Base-by-base conservation (phyloP, 2,113 vertebrate genomes). In the Mohoua ochrocephala region DNA sequence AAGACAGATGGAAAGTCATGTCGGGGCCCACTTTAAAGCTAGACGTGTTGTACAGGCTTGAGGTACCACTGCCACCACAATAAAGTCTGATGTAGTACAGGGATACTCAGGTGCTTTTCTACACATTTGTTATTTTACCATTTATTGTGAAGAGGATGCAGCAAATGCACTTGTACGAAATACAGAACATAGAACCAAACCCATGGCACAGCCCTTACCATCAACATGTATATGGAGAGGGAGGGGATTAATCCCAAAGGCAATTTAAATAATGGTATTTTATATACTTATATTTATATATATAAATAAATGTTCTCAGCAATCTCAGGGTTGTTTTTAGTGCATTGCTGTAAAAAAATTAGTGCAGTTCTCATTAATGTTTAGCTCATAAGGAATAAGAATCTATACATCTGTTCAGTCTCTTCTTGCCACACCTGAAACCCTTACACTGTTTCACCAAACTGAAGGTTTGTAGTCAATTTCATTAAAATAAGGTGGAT, bases 321-420 rank as follows among this genome's bases (percentile, higher is more conserved):
- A 97, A 98, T 97, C 97, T 98, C 98, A 98, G 98, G 98, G 98
- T 98, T 97, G 95, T 93, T 96, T 96, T 98, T 99, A 99, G 99
- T 99, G 99, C 99, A 99, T 99, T 98, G 97, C 98, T 99, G 98
- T 99, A 99, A 99, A 98, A 99, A 98, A 97, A 98, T 98, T 99
- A 99, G 99, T 99, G 99, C 99, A 99, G 98, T 98, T 98, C 98
- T 97, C 97, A 98, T 98, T 98, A 97, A 98, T 97, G 97, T 97
- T 97, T 97, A 98, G 97, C 96, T 97, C 97, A 96, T 97, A 97
- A 98, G 98, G 98, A 99, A 98, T 98, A 98, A 99, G 97, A 98
- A 97, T 95, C 91, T 96, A 98, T 97, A 97, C 97, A 94, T 97
- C 97, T 98, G 92, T 97, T 98, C 96, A 97, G 96, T 97, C 91